Evolutionary conservation across 1,140 invertebrate species (phyloP), one percentile per base, ranked within the genome.

Genomic region (Yoshiicerus persimilis): DNA sequence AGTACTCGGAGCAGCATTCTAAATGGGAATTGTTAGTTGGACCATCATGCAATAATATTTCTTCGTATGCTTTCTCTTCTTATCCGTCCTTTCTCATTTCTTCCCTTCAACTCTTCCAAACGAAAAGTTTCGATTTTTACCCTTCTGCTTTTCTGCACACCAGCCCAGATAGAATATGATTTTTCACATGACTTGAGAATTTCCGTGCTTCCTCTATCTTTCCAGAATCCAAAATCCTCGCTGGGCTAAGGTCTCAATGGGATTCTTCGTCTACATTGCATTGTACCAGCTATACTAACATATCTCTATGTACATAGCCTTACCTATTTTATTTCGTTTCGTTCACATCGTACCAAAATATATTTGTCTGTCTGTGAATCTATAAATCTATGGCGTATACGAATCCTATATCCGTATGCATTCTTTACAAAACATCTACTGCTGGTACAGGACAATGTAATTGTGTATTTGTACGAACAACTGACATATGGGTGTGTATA

Each of bases 181-280:
- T 86, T 86, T 86, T 86, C 84, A 86, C 84, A 86, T 86, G 84
- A 86, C 47, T 86, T 86, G 84, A 86, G 84, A 86, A 86, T 86
- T 86, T 86, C 41, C 34, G 32, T 86, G 56, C 47, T 84, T 41
- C 83, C 83, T 34, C 16, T 84, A 84, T 84, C 83, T 84, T 84
- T 47, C 11, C 23, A 84, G 47, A 84, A 84, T 84, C 41, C 47
- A 86, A 86, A 86, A 86, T 86, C 84, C 84, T 64, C 41, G 83
- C 25, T 47, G 56, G 41, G 84, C 62, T 66, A 86, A 41, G 30
- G 47, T 86, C 62, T 86, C 32, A 66, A 66, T 86, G 84, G 62
- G 25, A 86, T 86, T 86, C 56, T 86, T 27, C 41, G 27, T 10
- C 27, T 39, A 25, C 83, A 38, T 25, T 86, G 6, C 11, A 86